Conservation (phyloP, 1,140 invertebrate genomes). For the Polypedilum pembai region DNA sequence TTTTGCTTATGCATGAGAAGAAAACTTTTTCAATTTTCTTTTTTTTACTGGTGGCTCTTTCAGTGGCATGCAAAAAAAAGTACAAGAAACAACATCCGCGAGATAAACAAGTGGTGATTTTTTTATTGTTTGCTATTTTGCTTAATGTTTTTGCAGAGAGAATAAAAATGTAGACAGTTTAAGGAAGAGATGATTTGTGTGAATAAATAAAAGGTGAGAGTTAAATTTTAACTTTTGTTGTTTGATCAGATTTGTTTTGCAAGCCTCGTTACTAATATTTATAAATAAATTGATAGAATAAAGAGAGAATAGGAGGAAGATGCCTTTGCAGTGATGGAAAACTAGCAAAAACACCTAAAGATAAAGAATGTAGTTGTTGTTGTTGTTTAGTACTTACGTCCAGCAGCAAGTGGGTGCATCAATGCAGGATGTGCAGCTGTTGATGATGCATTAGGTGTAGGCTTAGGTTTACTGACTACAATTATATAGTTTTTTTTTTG, state of each 20-base stretch:
- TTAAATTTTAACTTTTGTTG: not conserved
- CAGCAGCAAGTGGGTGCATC: conserved; percentile 91
- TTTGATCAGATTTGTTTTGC: not conserved
- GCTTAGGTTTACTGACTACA: conserved; percentile 96
- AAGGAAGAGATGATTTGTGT: conserved; percentile 4
- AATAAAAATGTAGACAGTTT: not conserved
- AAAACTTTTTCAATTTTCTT: too few relatives aligned
- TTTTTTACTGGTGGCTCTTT: too few relatives aligned
- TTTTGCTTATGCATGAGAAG: too few relatives aligned
- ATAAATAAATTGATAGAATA: too few relatives aligned
- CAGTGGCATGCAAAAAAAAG: not conserved
- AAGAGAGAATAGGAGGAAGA: too few relatives aligned
- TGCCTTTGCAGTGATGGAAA: too few relatives aligned
- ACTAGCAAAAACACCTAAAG: not conserved
- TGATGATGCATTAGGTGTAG: conserved; percentile 86
- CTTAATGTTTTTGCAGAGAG: not conserved
- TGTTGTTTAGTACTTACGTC: conserved; percentile 84
- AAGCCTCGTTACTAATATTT: not conserved
- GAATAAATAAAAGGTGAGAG: not conserved
- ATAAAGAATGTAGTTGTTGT: conserved; percentile 30
- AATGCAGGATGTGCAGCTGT: conserved; percentile 92
- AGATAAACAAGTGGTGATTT: not conserved
- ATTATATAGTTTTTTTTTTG: conserved; percentile 19
- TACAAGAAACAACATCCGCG: not conserved
- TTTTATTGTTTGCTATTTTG: not conserved